Base-by-base conservation (phyloP, 2,113 vertebrate genomes). In the Corythornis madagascariensis region DNA sequence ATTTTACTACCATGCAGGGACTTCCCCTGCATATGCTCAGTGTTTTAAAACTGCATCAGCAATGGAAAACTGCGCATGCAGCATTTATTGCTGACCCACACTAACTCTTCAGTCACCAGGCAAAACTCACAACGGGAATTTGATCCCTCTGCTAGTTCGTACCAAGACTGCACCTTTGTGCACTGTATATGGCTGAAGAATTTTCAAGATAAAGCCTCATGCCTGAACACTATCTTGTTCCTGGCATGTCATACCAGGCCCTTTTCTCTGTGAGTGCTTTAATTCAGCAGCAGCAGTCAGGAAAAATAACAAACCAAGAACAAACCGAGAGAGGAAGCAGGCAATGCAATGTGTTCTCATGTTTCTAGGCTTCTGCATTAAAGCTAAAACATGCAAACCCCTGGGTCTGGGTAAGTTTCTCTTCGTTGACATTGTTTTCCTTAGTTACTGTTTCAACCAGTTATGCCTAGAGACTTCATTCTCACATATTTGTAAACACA, bases 151-250 rank as follows among this genome's bases (percentile, higher is more conserved):
- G 38, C 45, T 74, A 28, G 60, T 47, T 59, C 72, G 74, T 45
- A 89, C 29, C 11, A 19, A 52, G 66, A 47, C 42, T 83, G 59
- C 71, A 83, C 72, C 78, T 91, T 81, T 79, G 50, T 82, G 81
- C 48, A 26, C 31, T 22, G 22, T 70, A 42, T 31, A 7, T 35
- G 64, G 76, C 77, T 78, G 57, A 88, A 83, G 71, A 91, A 70
- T 75, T 79, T 69, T 42, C 78, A 92, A 78, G 88, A 93, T 93
- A 96, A 96, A 96, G 91, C 66, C 70, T 95, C 73, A 7, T 55
- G 78, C 52, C 90, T 80, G 86, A 88, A 83, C 78, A 86, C 57
- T 88, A 31, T 95, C 92, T 88, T 92, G 92, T 91, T 95, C 52
- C 93, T 86, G 88, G 70, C 73, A 75, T 90, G 79, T 94, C 57